Evolutionary conservation across 2,113 vertebrate species (phyloP).

Genomic region (Oostethus manadensis): DNA sequence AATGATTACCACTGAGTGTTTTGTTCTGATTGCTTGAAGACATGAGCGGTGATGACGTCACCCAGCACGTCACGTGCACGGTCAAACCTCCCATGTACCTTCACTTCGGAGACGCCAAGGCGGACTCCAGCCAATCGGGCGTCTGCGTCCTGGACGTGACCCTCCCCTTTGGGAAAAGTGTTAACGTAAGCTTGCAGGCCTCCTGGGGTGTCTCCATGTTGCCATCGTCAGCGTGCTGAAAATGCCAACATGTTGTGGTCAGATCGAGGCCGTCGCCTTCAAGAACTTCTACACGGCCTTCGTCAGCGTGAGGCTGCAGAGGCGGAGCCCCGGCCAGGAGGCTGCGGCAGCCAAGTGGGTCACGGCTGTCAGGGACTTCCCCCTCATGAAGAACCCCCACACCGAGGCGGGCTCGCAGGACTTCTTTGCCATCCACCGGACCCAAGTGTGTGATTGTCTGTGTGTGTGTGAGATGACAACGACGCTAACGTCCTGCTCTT

Average conservation of each 20-base stretch:
- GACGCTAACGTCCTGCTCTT: background rate
- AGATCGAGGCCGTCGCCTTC: conserved; percentile 84
- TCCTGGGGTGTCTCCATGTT: too few species aligned
- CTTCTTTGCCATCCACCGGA: conserved; percentile 79
- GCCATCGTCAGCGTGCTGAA: background rate
- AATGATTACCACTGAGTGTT: too few species aligned
- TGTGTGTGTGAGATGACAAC: background rate
- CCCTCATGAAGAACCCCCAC: conserved; percentile 87
- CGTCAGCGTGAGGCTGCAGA: conserved; percentile 79
- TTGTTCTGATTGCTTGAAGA: too few species aligned
- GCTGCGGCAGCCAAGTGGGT: conserved; percentile 68
- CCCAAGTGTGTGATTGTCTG: conserved; percentile 67
- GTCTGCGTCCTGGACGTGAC: conserved; percentile 2
- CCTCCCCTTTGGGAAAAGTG: background rate
- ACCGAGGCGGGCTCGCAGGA: conserved; percentile 85
- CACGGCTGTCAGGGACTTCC: conserved; percentile 77
- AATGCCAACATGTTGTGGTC: conserved; percentile 14
- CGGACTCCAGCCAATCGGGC: background rate
- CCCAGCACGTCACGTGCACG: background rate
- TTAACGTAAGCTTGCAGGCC: background rate
- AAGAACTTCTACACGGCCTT: conserved; percentile 92
- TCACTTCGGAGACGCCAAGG: background rate
- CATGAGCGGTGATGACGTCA: background rate
- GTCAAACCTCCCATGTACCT: background rate
- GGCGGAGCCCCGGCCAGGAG: conserved; percentile 45